A percentile compares a stretch with the other conserved stretches of the same genome.
Evolutionary conservation across 2,888 invertebrate species (phyloP).

Genomic region (Chrysolina americana): DNA sequence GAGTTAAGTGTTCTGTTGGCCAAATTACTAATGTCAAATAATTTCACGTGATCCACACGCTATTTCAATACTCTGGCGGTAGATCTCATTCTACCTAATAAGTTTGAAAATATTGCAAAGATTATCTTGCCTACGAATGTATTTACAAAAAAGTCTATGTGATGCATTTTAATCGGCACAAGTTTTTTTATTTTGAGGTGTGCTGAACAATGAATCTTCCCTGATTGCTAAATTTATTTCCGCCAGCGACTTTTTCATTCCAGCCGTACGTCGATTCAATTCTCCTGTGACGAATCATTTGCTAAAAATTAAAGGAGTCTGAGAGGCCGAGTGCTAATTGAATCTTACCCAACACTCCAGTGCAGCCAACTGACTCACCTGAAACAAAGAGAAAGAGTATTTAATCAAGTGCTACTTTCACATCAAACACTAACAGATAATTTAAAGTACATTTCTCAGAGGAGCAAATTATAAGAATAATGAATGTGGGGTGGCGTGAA

Average conservation of each 20-base stretch:
- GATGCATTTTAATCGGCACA: too few relatives aligned
- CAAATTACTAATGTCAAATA: too few relatives aligned
- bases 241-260: conserved; percentile 5
- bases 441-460: conserved; percentile 52
- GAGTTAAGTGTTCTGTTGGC: too few relatives aligned
- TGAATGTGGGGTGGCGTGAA: conserved; percentile 59
- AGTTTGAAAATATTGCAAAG: too few relatives aligned
- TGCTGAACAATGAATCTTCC: not conserved
- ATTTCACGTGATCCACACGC: too few relatives aligned
- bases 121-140: too few relatives aligned
- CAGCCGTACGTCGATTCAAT: not conserved
- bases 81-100: too few relatives aligned
- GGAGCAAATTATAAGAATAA: conserved; percentile 52
- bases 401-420: conserved; percentile 47
- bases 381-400: conserved; percentile 54
- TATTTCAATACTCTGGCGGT: too few relatives aligned
- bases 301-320: conserved; percentile 23
- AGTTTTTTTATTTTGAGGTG: too few relatives aligned
- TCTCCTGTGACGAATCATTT: conserved; percentile 11
- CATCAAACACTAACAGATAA: conserved; percentile 46
- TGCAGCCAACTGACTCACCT: conserved; percentile 50
- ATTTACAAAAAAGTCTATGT: too few relatives aligned
- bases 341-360: conserved; percentile 34
- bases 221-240: not conserved
- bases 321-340: conserved; percentile 35